Evolutionary conservation across 2,113 vertebrate genomes (phyloP).

Genomic region (Chaetura pelagica): DNA sequence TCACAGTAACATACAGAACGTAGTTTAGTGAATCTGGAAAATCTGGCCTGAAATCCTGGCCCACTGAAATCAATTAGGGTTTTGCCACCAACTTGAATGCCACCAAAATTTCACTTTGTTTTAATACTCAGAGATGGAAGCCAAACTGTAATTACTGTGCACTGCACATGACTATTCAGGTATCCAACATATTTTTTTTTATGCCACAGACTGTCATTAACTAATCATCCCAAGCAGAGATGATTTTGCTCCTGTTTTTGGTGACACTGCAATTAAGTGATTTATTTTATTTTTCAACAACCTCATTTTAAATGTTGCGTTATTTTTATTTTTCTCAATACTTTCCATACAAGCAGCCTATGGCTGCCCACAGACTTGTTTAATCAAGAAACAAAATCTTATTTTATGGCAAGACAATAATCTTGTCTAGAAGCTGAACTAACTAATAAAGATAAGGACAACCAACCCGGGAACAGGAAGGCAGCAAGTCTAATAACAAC

Average conservation of each 20-base stretch:
- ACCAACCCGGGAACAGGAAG: constrained; percentile 21
- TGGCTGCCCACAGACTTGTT: not conserved
- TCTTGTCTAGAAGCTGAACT: constrained; percentile 1
- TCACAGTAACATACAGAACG: not conserved
- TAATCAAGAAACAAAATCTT: constrained; percentile 11
- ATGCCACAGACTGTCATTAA: not conserved
- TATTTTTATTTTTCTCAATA: not conserved
- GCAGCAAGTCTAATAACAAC: constrained; percentile 28
- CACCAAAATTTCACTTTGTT: not conserved
- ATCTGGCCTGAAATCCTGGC: not conserved
- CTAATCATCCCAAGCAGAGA: not conserved
- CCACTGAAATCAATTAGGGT: not conserved
- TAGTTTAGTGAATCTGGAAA: not conserved
- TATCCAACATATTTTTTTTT: not conserved
- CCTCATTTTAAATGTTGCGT: not conserved
- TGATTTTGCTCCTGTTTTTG: not conserved
- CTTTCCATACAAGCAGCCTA: not conserved
- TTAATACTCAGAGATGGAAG: not conserved
- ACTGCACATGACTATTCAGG: not conserved
- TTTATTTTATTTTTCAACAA: not conserved
- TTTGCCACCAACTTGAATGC: not conserved
- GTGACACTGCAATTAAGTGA: not conserved
- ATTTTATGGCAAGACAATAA: not conserved
- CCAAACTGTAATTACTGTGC: not conserved
- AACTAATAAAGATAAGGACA: constrained; percentile 59